A percentile compares a stretch with the other conserved stretches of the same genome.
phyloP scores from a whole-genome alignment of 2,797 vertebrate species.

The Zenarchopterus dispar region DNA sequence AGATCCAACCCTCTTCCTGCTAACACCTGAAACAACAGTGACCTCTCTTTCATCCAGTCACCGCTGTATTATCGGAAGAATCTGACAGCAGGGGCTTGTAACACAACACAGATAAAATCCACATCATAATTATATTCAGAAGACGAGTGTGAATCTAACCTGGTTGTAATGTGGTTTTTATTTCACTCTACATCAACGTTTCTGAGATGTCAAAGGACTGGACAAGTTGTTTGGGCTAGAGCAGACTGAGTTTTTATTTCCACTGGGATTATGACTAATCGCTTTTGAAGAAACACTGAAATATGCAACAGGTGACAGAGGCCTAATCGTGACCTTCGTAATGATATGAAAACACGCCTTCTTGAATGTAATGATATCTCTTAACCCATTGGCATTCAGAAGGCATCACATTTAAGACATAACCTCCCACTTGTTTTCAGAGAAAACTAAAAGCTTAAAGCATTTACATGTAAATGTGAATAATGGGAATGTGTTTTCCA shows the following conservation, averaged over 20 bases:
- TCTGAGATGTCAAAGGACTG: constrained; percentile 25
- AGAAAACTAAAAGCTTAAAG: neutral
- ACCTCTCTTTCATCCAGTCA: constrained; percentile 49
- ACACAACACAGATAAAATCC: constrained; percentile 62
- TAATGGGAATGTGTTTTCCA: constrained; percentile 20
- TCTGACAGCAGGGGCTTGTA: constrained; percentile 57
- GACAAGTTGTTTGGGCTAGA: constrained; percentile 46
- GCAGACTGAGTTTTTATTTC: constrained; percentile 38
- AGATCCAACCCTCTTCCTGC: constrained; percentile 40
- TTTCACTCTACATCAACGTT: constrained; percentile 28
- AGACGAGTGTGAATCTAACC: constrained; percentile 19
- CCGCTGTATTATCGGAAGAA: constrained; percentile 59
- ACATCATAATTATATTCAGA: constrained; percentile 52
- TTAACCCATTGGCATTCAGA: constrained; percentile 2
- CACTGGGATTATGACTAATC: constrained; percentile 39
- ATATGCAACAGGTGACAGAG: constrained; percentile 57
- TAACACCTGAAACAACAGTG: constrained; percentile 80
- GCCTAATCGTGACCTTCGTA: constrained; percentile 16
- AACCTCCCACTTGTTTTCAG: constrained; percentile 17
- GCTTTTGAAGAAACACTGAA: constrained; percentile 17
- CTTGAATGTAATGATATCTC: neutral
- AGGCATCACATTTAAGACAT: constrained; percentile 6
- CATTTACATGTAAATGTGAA: neutral
- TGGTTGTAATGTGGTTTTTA: constrained; percentile 35
- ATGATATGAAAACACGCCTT: constrained; percentile 22